Evolutionary conservation across 1,140 invertebrate genomes (phyloP).

Genomic region (Coenobita brevimanus): DNA sequence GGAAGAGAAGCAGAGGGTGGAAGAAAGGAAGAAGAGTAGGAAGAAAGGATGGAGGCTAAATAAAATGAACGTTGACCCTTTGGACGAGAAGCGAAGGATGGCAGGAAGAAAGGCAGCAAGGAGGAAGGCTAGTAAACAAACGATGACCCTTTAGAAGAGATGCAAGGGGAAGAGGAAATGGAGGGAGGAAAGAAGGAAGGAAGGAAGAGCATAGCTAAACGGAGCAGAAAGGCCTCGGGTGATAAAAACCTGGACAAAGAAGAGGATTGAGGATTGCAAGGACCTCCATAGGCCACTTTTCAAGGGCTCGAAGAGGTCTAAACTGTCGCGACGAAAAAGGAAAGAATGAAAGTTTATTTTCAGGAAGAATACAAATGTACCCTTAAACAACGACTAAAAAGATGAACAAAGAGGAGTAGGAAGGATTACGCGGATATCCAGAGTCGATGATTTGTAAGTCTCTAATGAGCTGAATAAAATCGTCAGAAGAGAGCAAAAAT

Average conservation of each 20-base stretch:
- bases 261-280: slow-evolving; percentile 41
- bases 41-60: not conserved
- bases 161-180: slow-evolving; percentile 14
- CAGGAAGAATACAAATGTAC: too few relatives aligned
- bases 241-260: slow-evolving; percentile 13
- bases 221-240: slow-evolving; percentile 47
- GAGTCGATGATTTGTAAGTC: too few relatives aligned
- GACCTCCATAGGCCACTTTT: slow-evolving; percentile 44
- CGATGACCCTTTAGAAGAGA: slow-evolving; percentile 45
- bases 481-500: too few relatives aligned
- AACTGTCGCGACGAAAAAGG: slow-evolving; percentile 27
- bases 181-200: not conserved
- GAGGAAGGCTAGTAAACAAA: slow-evolving; percentile 36
- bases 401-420: too few relatives aligned
- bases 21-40: not conserved
- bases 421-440: too few relatives aligned
- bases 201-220: slow-evolving; percentile 52
- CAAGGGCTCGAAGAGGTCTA: slow-evolving; percentile 13
- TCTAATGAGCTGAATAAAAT: too few relatives aligned
- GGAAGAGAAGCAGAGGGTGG: not conserved
- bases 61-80: too few relatives aligned
- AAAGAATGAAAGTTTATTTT: slow-evolving; percentile 28
- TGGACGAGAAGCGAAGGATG: too few relatives aligned
- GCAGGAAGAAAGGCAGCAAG: too few relatives aligned
- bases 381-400: too few relatives aligned